Base-by-base conservation (phyloP, 2,113 vertebrate species). In the Oncorhynchus gorbuscha region DNA sequence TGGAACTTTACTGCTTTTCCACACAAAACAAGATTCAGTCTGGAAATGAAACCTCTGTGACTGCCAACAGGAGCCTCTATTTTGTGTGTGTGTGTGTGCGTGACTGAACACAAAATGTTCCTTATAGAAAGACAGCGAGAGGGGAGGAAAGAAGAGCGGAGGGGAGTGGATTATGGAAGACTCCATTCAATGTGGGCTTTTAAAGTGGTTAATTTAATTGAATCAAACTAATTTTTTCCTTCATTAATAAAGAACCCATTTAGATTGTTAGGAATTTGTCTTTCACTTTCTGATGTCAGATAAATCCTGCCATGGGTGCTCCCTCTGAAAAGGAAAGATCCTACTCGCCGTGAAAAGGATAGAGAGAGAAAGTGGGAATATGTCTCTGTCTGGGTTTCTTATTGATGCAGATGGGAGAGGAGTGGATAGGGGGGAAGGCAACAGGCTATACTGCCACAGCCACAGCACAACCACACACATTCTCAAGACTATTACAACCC, bases 371-470 rank as follows among this genome's bases (percentile, higher is more conserved):
- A 81, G 58, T 58, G 83, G 79, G 82, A 89, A 86, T 84, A 75
- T 75, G 77, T 82, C 81, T 88, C 83, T 77, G 85, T 77, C 84
- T 88, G 84, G 84, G 87, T 87, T 90, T 84, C 85, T 28, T 90
- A 74, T 80, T 80, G 76, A 79, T 83, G 75, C 1, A 51, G 78
- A 84, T 79, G 75, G 24, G 79, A 75, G 83, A 86, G 86, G 78
- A 80, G 78, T 79, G 67, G 76, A 82, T 58, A 76, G 81, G 79
- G 77, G 72, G 85, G 83, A 86, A 35, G 35, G 88, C 89, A 92
- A 91, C 89, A 91, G 87, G 89, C 91, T 91, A 86, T 86, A 85
- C 82, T 79, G 86, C 84, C 79, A 45, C 82, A 81, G 86, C 84
- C 79, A 49, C 14, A 64, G 30, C 71, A 62, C 59, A 18, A 72